phyloP scores from a whole-genome alignment of 2,797 vertebrate genomes.

The Myotis myotis region DNA sequence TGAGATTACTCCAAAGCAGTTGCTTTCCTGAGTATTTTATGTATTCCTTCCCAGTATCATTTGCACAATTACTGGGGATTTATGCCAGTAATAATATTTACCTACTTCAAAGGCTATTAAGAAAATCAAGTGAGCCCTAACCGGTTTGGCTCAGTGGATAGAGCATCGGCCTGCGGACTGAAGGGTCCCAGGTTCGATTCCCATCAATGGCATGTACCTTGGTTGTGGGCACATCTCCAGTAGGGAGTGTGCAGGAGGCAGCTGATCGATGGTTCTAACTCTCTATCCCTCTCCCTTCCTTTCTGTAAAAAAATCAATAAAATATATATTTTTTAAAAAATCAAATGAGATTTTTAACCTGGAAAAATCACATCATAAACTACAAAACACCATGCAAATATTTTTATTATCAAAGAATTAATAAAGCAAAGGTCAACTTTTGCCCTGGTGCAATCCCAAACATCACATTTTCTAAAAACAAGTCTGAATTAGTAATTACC shows the following conservation, averaged over 20 bases:
- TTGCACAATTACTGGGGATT: constrained; percentile 14
- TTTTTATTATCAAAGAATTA: constrained; percentile 17
- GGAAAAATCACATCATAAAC: constrained; percentile 24
- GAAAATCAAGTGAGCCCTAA: constrained; percentile 26
- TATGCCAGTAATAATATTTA: background rate
- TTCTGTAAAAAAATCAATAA: too few species aligned
- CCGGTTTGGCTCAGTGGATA: too few species aligned
- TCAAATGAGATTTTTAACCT: background rate
- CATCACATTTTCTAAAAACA: background rate
- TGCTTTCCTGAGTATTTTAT: background rate
- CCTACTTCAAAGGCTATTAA: background rate
- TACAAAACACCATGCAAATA: background rate
- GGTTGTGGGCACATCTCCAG: too few species aligned
- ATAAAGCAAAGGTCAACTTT: constrained; percentile 35
- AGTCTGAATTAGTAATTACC: background rate
- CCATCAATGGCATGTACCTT: too few species aligned
- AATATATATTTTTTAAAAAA: background rate
- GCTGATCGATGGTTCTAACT: too few species aligned
- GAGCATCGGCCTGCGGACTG: too few species aligned
- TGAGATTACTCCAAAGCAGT: background rate
- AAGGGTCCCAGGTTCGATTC: too few species aligned
- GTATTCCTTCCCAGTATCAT: background rate
- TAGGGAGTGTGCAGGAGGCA: too few species aligned
- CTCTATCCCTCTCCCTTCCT: too few species aligned
- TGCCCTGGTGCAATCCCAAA: background rate